A percentile compares a stretch with the other conserved stretches of the same genome.
These are phyloP conservation scores for Amphiprion percula DNA, from an alignment of 2,113 vertebrate species.

Conservation along the genomic window DNA sequence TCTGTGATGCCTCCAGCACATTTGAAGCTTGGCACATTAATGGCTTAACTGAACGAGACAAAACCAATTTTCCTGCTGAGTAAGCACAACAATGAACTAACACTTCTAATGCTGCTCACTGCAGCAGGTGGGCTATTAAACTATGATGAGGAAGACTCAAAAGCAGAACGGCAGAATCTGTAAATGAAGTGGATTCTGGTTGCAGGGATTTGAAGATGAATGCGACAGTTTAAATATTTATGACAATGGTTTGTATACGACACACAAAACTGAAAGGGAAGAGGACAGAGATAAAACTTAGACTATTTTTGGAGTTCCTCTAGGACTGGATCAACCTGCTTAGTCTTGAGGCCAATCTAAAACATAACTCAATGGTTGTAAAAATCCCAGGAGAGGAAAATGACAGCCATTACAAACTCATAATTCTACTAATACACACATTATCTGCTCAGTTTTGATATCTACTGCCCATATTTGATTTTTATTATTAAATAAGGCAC, in stretches of 20 bases:
- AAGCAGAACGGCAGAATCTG: conserved; percentile 6
- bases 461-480: not conserved
- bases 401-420: not conserved
- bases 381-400: not conserved
- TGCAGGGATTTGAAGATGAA: conserved; percentile 5
- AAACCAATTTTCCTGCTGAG: conserved; percentile 31
- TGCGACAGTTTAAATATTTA: not conserved
- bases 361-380: not conserved
- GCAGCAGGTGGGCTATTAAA: conserved; percentile 9
- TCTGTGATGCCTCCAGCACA: not conserved
- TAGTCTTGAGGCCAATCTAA: not conserved
- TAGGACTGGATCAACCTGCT: not conserved
- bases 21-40: conserved; percentile 14
- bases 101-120: conserved; percentile 1
- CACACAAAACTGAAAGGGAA: not conserved
- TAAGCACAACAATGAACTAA: conserved; percentile 21
- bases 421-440: too few species aligned
- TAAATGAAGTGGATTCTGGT: not conserved
- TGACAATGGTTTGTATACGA: not conserved
- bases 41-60: conserved; percentile 14
- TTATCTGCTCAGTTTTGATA: too few species aligned
- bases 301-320: not conserved
- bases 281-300: too few species aligned
- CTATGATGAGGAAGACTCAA: conserved; percentile 15
- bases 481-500: not conserved